Conservation (phyloP, 2,797 vertebrate species). For the Sebastes hopkinsi region DNA sequence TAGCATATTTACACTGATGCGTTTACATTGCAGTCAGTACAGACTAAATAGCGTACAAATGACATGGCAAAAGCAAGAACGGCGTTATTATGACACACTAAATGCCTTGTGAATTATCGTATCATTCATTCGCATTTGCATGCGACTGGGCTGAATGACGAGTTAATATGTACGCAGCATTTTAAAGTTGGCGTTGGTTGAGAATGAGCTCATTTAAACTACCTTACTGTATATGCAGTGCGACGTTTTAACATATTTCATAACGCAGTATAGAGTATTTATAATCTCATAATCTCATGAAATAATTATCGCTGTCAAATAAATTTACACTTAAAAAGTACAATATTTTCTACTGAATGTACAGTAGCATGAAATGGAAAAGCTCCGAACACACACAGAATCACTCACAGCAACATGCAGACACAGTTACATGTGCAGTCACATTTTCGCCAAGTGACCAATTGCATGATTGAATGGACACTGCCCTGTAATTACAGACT, state of each 20-base stretch:
- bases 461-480: constrained; percentile 56
- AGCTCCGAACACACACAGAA: neutral
- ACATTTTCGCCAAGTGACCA: constrained; percentile 40
- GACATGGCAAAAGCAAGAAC: too few relatives aligned
- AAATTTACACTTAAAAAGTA: neutral
- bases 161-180: neutral
- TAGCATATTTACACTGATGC: too few relatives aligned
- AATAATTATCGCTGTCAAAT: neutral
- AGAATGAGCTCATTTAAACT: neutral
- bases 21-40: too few relatives aligned
- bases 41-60: too few relatives aligned
- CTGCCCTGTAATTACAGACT: constrained; percentile 67
- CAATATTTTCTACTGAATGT: neutral
- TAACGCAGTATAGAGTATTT: neutral
- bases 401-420: constrained; percentile 6
- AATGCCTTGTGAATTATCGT: too few relatives aligned
- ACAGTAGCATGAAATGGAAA: neutral
- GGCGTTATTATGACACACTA: too few relatives aligned
- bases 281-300: neutral
- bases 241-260: neutral
- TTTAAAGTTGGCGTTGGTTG: neutral
- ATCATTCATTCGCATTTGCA: too few relatives aligned
- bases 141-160: neutral
- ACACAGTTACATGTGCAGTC: constrained; percentile 8
- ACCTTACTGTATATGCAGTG: neutral